Evolutionary conservation across 1,140 invertebrate species (phyloP).

Genomic region (Pachypeltis micranthus): DNA sequence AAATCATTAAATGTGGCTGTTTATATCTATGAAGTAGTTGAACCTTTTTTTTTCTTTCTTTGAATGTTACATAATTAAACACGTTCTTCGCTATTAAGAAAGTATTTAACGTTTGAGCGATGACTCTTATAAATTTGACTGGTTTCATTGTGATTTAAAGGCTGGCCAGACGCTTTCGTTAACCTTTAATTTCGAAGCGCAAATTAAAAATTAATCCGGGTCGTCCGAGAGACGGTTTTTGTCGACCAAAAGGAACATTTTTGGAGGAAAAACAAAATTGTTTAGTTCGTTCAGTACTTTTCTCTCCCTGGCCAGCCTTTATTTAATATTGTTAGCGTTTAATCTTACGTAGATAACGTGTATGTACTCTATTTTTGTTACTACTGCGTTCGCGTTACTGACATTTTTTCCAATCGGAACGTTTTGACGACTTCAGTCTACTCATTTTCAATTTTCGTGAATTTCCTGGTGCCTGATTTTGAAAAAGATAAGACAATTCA

Average conservation of each 20-base stretch:
- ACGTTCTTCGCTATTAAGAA: neutral
- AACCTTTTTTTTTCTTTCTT: no score
- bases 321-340: neutral
- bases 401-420: no score
- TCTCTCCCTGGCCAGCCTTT: neutral
- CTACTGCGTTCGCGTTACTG: no score
- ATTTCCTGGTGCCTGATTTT: no score
- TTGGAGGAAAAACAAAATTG: neutral
- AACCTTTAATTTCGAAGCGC: no score
- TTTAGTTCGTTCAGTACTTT: neutral
- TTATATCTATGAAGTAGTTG: neutral
- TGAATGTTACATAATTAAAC: neutral
- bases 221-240: neutral
- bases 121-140: neutral
- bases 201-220: no score
- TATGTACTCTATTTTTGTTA: no score
- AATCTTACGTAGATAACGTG: neutral
- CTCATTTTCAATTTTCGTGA: no score
- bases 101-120: neutral
- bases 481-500: no score
- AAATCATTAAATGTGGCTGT: neutral
- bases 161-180: neutral
- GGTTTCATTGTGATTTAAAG: neutral
- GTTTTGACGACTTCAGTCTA: no score
- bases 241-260: neutral